Conservation (phyloP, 2,797 vertebrate genomes). For the Tangara arthus region DNA sequence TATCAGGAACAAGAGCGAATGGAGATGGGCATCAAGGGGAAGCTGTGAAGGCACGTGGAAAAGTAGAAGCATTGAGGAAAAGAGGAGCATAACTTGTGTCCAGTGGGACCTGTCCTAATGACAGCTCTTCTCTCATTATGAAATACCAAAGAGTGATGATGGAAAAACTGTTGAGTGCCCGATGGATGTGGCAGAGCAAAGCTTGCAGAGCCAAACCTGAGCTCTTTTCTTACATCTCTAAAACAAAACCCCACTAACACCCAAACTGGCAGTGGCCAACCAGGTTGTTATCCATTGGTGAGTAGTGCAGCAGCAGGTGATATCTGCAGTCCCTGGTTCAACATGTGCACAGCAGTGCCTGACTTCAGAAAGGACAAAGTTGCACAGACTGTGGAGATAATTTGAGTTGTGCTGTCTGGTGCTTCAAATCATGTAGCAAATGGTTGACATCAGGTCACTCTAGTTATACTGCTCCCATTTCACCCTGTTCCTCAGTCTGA, state of each 20-base stretch:
- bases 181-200: background rate
- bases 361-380: background rate
- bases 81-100: background rate
- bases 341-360: background rate
- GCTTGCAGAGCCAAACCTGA: background rate
- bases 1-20: background rate
- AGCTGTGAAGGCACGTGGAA: rapidly evolving
- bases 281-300: background rate
- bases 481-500: background rate
- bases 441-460: background rate
- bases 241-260: background rate
- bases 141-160: background rate
- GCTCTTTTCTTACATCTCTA: background rate
- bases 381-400: background rate
- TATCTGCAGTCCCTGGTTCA: background rate
- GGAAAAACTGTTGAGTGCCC: background rate
- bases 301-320: background rate
- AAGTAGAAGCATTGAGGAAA: background rate
- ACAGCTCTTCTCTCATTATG: background rate
- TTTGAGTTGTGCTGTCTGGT: background rate
- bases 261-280: background rate
- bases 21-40: background rate
- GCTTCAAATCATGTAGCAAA: background rate
- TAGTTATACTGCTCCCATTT: background rate
- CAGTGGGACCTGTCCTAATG: background rate